Conservation (phyloP, 2,888 invertebrate species). For the Lasioglossum vierecki region DNA sequence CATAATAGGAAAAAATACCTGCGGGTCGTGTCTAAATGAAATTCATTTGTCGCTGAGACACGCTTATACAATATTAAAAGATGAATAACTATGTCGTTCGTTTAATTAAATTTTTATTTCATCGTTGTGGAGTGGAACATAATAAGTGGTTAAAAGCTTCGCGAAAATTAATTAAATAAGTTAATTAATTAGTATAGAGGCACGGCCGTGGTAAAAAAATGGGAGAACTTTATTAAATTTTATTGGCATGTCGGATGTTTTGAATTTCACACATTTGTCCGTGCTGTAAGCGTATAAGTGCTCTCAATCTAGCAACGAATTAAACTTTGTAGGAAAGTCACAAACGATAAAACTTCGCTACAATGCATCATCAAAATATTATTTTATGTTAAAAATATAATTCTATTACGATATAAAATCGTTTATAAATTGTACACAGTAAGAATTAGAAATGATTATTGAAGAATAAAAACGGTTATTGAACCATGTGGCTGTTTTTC, state of each 20-base stretch:
- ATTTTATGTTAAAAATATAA: too few species aligned
- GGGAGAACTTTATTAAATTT: background rate
- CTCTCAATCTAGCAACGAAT: background rate
- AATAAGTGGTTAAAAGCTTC: background rate
- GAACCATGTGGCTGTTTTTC: background rate
- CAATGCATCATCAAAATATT: too few species aligned
- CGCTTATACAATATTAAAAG: background rate
- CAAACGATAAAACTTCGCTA: too few species aligned
- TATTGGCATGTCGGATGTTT: background rate
- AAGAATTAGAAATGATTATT: too few species aligned
- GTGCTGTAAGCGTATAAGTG: too few species aligned
- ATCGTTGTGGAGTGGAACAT: background rate
- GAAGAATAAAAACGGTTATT: background rate
- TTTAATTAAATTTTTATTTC: background rate
- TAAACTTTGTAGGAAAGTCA: background rate
- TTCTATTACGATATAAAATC: too few species aligned
- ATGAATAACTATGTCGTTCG: background rate
- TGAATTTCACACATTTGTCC: background rate
- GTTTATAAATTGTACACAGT: too few species aligned
- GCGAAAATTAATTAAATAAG: background rate
- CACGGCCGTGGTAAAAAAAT: background rate
- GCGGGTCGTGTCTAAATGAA: background rate
- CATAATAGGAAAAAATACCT: background rate
- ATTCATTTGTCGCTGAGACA: background rate
- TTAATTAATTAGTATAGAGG: background rate